These are phyloP conservation scores for Myoxocephalus aenaeus DNA, from an alignment of 2,797 vertebrate genomes.

Conservation along the genomic window DNA sequence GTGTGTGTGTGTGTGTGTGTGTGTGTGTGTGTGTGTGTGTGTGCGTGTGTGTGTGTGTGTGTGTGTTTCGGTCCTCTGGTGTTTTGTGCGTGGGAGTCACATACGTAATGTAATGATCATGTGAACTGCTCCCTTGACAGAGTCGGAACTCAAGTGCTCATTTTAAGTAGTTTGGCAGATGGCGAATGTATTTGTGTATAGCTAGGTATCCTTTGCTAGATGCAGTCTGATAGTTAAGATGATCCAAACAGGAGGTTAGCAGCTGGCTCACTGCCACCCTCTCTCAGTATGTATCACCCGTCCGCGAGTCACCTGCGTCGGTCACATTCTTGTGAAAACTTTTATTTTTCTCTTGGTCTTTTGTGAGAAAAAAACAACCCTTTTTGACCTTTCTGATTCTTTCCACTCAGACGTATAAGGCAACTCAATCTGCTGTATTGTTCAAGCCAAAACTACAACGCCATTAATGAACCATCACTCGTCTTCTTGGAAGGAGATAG, in stretches of 20 bases:
- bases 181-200: constrained; percentile 57
- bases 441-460: constrained; percentile 23
- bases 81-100: constrained; percentile 25
- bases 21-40: not conserved
- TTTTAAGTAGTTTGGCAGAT: constrained; percentile 65
- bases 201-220: constrained; percentile 52
- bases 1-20: not conserved
- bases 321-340: not conserved
- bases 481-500: constrained; percentile 12
- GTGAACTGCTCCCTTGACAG: constrained; percentile 50
- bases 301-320: not conserved
- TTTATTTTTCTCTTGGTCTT: not conserved
- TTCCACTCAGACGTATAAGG: not conserved
- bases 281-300: not conserved
- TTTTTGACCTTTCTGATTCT: constrained; percentile 7
- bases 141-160: constrained; percentile 39
- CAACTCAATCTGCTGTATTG: not conserved
- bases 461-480: constrained; percentile 20
- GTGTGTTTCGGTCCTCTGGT: not conserved
- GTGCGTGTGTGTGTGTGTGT: not conserved
- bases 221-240: constrained; percentile 40
- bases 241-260: constrained; percentile 51
- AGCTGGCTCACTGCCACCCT: constrained; percentile 7
- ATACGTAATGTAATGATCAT: constrained; percentile 37
- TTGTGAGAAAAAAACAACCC: not conserved